A percentile compares a stretch with the other conserved stretches of the same genome.
phyloP scores from a whole-genome alignment of 2,888 invertebrate genomes.

The Crocallis elinguaria region DNA sequence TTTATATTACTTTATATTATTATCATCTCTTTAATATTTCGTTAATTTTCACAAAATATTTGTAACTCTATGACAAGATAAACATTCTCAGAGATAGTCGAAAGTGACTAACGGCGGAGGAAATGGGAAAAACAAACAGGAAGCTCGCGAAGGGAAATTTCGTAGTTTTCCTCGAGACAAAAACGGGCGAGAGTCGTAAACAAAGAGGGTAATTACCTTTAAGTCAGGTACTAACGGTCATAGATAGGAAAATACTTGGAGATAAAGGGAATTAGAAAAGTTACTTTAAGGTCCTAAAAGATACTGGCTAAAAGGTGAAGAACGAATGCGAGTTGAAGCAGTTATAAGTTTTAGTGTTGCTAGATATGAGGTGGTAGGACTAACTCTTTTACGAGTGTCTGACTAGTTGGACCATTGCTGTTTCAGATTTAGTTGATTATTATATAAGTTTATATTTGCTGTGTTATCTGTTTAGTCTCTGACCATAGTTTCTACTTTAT shows the following conservation, averaged over 20 bases:
- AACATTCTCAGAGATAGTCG: slow-evolving; percentile 29
- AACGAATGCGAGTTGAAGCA: too few species aligned
- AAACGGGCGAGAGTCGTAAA: slow-evolving; percentile 46
- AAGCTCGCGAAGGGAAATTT: slow-evolving; percentile 41
- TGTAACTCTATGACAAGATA: not conserved
- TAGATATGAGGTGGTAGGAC: too few species aligned
- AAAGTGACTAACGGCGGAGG: slow-evolving; percentile 29
- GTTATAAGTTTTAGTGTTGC: too few species aligned
- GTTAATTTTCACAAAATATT: slow-evolving; percentile 5
- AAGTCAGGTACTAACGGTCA: slow-evolving; percentile 39
- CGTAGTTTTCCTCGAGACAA: slow-evolving; percentile 38
- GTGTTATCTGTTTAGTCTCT: too few species aligned
- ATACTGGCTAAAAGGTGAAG: too few species aligned
- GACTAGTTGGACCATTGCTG: too few species aligned
- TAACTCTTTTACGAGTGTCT: too few species aligned
- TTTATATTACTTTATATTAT: too few species aligned
- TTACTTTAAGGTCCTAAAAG: not conserved
- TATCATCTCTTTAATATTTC: not conserved
- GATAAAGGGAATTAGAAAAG: slow-evolving; percentile 33
- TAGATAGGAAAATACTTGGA: slow-evolving; percentile 30
- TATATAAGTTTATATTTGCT: too few species aligned
- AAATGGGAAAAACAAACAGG: slow-evolving; percentile 35
- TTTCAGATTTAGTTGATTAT: too few species aligned
- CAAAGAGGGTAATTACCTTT: slow-evolving; percentile 52
- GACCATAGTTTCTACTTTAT: too few species aligned